phyloP scores from a whole-genome alignment of 2,797 vertebrate species.

The Epinephelus awoara region DNA sequence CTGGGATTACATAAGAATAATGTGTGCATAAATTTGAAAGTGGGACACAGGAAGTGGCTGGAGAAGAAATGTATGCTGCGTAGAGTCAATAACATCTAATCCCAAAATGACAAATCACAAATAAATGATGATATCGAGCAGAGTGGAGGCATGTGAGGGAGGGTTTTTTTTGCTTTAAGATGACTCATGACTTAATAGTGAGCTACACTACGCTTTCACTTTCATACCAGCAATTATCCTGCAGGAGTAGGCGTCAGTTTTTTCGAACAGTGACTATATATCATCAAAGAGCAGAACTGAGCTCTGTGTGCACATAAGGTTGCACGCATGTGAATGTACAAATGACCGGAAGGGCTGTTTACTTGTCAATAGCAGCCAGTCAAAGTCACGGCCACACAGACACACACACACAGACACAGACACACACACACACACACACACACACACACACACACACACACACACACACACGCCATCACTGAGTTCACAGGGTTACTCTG shows the following conservation, averaged over 20 bases:
- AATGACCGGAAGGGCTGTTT: slow-evolving; percentile 12
- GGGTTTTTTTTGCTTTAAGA: slow-evolving; percentile 6
- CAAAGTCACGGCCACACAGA: background rate
- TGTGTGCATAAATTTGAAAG: background rate
- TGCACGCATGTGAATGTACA: background rate
- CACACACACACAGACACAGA: slow-evolving; percentile 8
- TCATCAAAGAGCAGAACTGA: slow-evolving; percentile 13
- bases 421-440: slow-evolving; percentile 16
- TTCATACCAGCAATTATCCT: slow-evolving; percentile 61
- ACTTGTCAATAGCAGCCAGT: slow-evolving; percentile 23
- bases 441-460: slow-evolving; percentile 19
- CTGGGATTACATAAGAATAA: background rate
- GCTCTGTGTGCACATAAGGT: slow-evolving; percentile 12
- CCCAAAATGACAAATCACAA: slow-evolving; percentile 19
- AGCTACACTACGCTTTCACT: slow-evolving; percentile 45
- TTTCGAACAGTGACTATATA: slow-evolving; percentile 29
- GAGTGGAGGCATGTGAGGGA: slow-evolving; percentile 29
- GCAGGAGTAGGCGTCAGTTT: slow-evolving; percentile 52
- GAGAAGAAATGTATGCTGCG: background rate
- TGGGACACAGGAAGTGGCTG: slow-evolving; percentile 14
- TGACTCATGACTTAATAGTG: slow-evolving; percentile 63
- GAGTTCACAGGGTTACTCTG: slow-evolving; percentile 7
- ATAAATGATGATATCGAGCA: slow-evolving; percentile 9
- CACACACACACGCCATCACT: slow-evolving; percentile 11
- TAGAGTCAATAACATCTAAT: slow-evolving; percentile 17